Conservation (phyloP, 2,888 invertebrate species). For the Pristionchus arcanus region DNA sequence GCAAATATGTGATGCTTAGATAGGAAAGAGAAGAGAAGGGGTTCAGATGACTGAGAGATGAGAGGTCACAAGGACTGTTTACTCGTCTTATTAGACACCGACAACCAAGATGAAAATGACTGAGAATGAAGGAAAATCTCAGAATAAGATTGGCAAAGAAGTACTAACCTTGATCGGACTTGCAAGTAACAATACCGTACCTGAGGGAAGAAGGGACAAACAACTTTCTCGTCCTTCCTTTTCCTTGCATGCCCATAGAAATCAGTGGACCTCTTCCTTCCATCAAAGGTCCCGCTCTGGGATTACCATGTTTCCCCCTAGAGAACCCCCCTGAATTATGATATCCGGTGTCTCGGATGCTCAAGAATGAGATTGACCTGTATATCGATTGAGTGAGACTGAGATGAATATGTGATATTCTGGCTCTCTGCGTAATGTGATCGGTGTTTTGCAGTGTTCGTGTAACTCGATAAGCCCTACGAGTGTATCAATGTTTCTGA, state of each 20-base stretch:
- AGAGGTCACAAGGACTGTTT: background rate
- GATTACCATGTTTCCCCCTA: background rate
- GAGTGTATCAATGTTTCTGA: background rate
- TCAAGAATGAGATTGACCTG: slow-evolving; percentile 6
- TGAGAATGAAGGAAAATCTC: background rate
- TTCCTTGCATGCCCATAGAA: background rate
- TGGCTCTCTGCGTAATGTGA: slow-evolving; percentile 13
- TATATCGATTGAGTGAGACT: slow-evolving; percentile 35
- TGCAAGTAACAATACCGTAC: no score
- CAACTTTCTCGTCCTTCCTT: background rate
- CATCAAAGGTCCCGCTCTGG: slow-evolving; percentile 26
- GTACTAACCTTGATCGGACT: background rate
- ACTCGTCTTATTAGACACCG: slow-evolving; percentile 31
- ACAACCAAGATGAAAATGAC: background rate
- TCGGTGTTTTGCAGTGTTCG: slow-evolving; percentile 42
- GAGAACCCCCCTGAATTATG: slow-evolving; percentile 17
- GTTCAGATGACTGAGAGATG: slow-evolving; percentile 30
- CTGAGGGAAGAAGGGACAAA: background rate
- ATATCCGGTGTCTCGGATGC: slow-evolving; percentile 24
- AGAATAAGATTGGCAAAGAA: background rate
- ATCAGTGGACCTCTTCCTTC: background rate
- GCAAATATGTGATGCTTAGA: slow-evolving; percentile 23
- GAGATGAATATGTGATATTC: background rate
- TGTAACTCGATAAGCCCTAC: background rate
- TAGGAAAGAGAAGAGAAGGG: slow-evolving; percentile 4